Evolutionary conservation across 2,113 vertebrate genomes (phyloP).

Genomic region (Chionomys nivalis): DNA sequence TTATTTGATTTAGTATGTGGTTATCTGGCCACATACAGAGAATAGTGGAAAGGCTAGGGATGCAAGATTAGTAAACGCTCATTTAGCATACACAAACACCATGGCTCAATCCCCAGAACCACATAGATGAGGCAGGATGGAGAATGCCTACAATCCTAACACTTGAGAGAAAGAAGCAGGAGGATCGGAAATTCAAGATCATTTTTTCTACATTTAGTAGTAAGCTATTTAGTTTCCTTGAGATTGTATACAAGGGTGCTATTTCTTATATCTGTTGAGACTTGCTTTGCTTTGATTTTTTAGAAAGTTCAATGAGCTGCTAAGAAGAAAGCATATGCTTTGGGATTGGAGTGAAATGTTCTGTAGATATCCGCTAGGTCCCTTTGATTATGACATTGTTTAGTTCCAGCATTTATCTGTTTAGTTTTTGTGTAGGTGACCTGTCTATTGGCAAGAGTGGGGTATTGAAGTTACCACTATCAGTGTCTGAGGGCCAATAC

Average conservation of each 20-base stretch:
- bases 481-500: not conserved
- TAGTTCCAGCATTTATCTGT: not conserved
- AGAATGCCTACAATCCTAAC: not conserved
- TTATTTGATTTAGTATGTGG: not conserved
- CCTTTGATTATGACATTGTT: not conserved
- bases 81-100: not conserved
- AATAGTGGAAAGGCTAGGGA: not conserved
- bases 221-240: not conserved
- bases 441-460: not conserved
- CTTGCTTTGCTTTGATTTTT: not conserved
- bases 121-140: not conserved
- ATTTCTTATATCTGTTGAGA: not conserved
- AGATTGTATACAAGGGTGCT: not conserved
- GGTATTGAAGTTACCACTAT: not conserved
- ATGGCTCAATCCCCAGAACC: not conserved
- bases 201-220: not conserved
- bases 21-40: not conserved
- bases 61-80: not conserved
- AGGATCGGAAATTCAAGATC: not conserved
- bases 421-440: not conserved
- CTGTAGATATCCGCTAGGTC: not conserved
- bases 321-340: not conserved
- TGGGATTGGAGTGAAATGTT: not conserved
- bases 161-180: not conserved
- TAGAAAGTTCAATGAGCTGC: not conserved